A percentile compares a stretch with the other conserved stretches of the same genome.
Conservation (phyloP, 2,888 invertebrate genomes). For the Apotomis betuletana region DNA sequence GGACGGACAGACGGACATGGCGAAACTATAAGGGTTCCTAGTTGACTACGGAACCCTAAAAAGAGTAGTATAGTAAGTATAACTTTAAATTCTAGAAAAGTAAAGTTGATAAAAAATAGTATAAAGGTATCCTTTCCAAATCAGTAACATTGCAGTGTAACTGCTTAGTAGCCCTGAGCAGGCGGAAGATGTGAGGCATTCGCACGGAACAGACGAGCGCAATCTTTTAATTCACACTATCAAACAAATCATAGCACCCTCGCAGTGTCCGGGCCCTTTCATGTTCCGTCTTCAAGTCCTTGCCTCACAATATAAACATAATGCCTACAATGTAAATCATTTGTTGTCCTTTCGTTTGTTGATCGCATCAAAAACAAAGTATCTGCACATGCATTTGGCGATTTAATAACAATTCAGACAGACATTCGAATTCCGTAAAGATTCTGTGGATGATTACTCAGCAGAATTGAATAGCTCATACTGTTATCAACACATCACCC, state of each 20-base stretch:
- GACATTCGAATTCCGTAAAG: too few relatives aligned
- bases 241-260: constrained; percentile 57
- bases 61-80: too few relatives aligned
- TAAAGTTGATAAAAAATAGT: not conserved
- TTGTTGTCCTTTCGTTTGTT: too few relatives aligned
- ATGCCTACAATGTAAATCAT: too few relatives aligned
- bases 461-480: too few relatives aligned
- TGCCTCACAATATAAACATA: not conserved
- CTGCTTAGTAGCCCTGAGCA: constrained; percentile 42
- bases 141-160: not conserved
- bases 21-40: too few relatives aligned
- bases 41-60: too few relatives aligned
- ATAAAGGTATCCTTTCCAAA: not conserved
- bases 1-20: too few relatives aligned
- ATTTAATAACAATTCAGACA: too few relatives aligned
- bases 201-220: constrained; percentile 52
- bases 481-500: not conserved
- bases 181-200: constrained; percentile 56
- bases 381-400: too few relatives aligned
- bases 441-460: too few relatives aligned
- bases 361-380: too few relatives aligned
- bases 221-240: constrained; percentile 69
- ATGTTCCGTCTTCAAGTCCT: constrained; percentile 27
- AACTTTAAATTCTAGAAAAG: not conserved
- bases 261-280: constrained; percentile 42